phyloP scores from a whole-genome alignment of 1,140 invertebrate species.

The Carposina sasakii region DNA sequence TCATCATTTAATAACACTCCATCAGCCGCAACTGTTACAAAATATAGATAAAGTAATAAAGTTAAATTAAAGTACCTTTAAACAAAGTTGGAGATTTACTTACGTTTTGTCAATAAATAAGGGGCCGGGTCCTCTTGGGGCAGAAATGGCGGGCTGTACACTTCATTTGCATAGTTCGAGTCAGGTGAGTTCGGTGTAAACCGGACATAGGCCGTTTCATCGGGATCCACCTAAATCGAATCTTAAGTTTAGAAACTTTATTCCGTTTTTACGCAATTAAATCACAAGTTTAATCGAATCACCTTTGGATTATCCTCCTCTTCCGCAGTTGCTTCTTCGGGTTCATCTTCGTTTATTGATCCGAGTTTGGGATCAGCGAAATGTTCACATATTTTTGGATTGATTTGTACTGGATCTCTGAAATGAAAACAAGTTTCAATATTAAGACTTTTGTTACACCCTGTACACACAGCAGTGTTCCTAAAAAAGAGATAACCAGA shows the following conservation, averaged over 20 bases:
- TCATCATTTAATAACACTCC: no score
- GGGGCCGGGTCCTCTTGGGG: conserved; percentile 41
- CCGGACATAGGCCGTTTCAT: conserved; percentile 82
- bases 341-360: no score
- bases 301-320: conserved; percentile 25
- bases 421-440: not conserved
- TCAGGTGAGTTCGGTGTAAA: conserved; percentile 82
- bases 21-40: conserved; percentile 2
- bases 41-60: conserved; percentile 3
- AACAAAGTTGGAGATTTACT: not conserved
- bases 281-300: no score
- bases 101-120: conserved; percentile 48
- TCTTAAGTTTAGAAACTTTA: no score
- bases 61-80: not conserved
- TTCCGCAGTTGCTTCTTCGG: conserved; percentile 11
- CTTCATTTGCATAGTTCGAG: conserved; percentile 81
- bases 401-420: conserved; percentile 49
- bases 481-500: not conserved
- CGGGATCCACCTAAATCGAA: conserved; percentile 72
- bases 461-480: not conserved
- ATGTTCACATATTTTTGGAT: conserved; percentile 57
- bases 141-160: conserved; percentile 80
- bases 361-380: conserved; percentile 53
- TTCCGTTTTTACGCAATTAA: no score
- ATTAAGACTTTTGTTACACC: not conserved